Evolutionary conservation across 2,113 vertebrate genomes (phyloP).

Genomic region (Orcinus orca): DNA sequence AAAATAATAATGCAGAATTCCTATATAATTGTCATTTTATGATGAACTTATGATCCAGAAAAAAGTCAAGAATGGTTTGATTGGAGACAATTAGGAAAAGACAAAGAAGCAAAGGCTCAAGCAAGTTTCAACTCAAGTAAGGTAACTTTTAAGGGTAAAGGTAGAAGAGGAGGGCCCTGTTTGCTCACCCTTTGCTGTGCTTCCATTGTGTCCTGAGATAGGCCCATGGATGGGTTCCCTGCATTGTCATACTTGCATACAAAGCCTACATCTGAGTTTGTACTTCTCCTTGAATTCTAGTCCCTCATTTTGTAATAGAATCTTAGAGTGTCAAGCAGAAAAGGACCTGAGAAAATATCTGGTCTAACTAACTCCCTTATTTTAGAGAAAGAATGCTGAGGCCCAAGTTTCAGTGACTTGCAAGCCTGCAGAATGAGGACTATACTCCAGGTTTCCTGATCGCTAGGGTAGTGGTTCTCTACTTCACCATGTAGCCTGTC

Average conservation of each 20-base stretch:
- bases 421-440: background rate
- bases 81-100: background rate
- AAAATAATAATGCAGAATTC: background rate
- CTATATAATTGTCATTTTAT: background rate
- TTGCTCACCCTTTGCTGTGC: background rate
- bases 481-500: background rate
- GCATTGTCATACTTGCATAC: background rate
- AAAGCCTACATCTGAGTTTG: background rate
- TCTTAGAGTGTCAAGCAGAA: background rate
- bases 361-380: background rate
- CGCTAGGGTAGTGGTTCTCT: background rate
- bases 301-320: background rate
- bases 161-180: background rate
- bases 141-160: background rate
- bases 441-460: background rate
- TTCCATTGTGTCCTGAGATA: background rate
- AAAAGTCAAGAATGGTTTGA: constrained; percentile 10
- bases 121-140: background rate
- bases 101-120: background rate
- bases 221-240: background rate
- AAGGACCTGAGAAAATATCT: background rate
- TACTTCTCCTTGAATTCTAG: background rate
- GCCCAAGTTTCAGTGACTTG: background rate
- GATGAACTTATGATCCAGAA: background rate
- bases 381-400: background rate